Evolutionary conservation across 2,888 invertebrate genomes (phyloP), one percentile per base, ranked within the genome.

Genomic region (Dasypolia templi): DNA sequence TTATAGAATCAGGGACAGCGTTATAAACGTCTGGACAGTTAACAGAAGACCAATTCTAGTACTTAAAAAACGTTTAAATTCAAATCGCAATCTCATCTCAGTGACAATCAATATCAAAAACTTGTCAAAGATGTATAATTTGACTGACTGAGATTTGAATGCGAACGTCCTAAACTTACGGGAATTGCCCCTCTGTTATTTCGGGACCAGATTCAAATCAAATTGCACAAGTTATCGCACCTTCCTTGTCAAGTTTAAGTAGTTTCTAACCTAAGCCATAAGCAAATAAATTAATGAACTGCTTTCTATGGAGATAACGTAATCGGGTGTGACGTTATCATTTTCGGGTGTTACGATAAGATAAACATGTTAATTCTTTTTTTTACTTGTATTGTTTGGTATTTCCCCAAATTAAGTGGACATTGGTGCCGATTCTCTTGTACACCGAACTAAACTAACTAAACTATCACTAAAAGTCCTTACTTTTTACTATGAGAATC

Each of bases 271-370:
- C 70, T 44, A 56, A 63, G 58, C 17, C 55, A 67, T 44, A 56
- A 63, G 58, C 17, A 64, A 84, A 72, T 72, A 58, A 67, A 70
- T 56, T 61, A 55, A 70, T 29, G 29, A 58, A 62, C n/a, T 59
- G 26, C 11, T 66, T 67, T 51, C 46, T 66, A 71, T 56, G 62
- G 53, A 59, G 63, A 72, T 81, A 66, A 58, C 44, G 39, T 63
- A 56, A 75, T 69, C 68, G 12, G 42, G 35, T 39, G 29, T 68
- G 55, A 35, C 26, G 55, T 74, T 74, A 68, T 73, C 59, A 39
- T n/a, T 69, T 46, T 61, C 44, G 55, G 19, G 35, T 32, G 17
- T 44, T 55, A 46, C 55, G 67, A 64, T 73, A 42, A 79, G 14
- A 5, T n/a, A n/a, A n/a, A n/a, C 9, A 5, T 32, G 29, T 39